Base-by-base conservation (phyloP, 2,113 vertebrate species). In the Theristicus caerulescens region DNA sequence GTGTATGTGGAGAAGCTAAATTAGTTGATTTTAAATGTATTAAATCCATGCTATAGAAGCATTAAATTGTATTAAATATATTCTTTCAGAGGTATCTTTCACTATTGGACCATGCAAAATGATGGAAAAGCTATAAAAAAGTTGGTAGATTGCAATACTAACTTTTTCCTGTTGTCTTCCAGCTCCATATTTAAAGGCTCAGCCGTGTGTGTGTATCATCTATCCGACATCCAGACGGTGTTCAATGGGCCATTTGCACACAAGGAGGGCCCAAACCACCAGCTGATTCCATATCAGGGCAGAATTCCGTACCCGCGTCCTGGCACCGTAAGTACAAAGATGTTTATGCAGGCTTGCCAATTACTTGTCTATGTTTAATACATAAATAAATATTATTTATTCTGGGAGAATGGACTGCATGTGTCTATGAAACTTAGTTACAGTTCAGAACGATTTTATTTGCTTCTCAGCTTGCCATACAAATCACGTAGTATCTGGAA, bases 151-250 rank as follows among this genome's bases (percentile, higher is more conserved):
- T 14, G 24, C 42, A 81, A 20, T 76, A 29, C 13, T 92, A 51
- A 83, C 36, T 32, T 77, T 47, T 59, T 87, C 11, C n/a, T 84
- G 26, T 59, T 87, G 29, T 86, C 85, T 95, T 95, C 14, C 96
- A 99, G 99, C 97, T 99, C 99, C 10, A 99, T 99, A 95, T 99
- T 99, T 92, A 99, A 99, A 97, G 99, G 99, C n/a, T 99, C 99
- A 1, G 99, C 99, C 0, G 99, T 99, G 82, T 99, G 99, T 55
- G 99, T 99, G 31, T 99, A 99, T 97, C 99, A 99, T 96, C 98
- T 99, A 95, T 99, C 99, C 5, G 99, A 99, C 90, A 99, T 99
- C 97, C 99, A 99, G 96, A 99, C 99, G 2, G 99, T 99, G 81
- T 99, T 99, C 97, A 99, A 99, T 44, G 99, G 99, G 26, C 99